Evolutionary conservation across 2,113 vertebrate genomes (phyloP).

Genomic region (Neolamprologus fasciatus): DNA sequence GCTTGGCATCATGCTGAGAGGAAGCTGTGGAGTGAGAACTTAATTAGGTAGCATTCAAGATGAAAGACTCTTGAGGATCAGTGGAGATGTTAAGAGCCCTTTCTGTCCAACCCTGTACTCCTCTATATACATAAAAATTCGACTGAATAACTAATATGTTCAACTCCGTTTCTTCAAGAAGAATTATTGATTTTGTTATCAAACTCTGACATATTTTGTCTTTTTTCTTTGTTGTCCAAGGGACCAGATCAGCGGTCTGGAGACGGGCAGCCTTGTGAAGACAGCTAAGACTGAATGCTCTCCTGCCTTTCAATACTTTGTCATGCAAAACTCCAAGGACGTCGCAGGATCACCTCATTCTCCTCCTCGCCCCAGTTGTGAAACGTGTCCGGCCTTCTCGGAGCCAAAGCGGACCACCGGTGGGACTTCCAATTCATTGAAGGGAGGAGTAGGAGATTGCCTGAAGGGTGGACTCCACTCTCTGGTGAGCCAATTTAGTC

Average conservation of each 20-base stretch:
- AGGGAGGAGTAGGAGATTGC: conserved; percentile 38
- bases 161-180: not conserved
- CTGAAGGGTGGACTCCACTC: conserved; percentile 36
- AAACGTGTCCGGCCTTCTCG: not conserved
- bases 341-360: conserved; percentile 6
- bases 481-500: conserved; percentile 57
- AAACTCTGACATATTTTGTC: not conserved
- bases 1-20: not conserved
- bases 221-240: not conserved
- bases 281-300: not conserved
- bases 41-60: not conserved
- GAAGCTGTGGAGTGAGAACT: not conserved
- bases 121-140: not conserved
- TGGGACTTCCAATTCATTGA: conserved; percentile 37
- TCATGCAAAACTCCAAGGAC: conserved; percentile 44
- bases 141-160: not conserved
- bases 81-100: not conserved
- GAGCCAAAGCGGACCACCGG: not conserved
- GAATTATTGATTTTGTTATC: not conserved
- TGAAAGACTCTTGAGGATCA: not conserved
- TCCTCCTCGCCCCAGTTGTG: conserved; percentile 34
- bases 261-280: not conserved
- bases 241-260: not conserved
- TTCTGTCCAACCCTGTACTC: not conserved
- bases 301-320: not conserved